Evolutionary conservation across 2,113 vertebrate genomes (phyloP).

Genomic region (Ailurus styani): DNA sequence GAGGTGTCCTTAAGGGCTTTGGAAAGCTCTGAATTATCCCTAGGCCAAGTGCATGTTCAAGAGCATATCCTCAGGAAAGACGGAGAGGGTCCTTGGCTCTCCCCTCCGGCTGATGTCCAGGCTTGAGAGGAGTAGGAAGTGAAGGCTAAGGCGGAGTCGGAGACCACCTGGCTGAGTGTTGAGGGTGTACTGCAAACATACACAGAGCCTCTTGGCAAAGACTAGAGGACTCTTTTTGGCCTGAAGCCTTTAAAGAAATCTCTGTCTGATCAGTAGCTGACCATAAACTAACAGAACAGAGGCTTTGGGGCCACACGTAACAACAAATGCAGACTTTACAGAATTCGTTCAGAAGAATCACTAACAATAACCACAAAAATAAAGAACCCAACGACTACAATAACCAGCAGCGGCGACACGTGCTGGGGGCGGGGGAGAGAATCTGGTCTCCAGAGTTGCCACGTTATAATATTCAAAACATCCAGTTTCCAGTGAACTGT

Average conservation of each 20-base stretch:
- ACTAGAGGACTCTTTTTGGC: not conserved
- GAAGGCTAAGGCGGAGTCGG: not conserved
- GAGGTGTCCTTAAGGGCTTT: not conserved
- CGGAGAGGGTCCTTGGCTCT: not conserved
- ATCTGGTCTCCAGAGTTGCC: not conserved
- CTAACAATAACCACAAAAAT: not conserved
- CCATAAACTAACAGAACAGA: not conserved
- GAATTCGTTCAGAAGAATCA: not conserved
- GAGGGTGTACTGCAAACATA: not conserved
- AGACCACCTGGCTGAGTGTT: too few species aligned
- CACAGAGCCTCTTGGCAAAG: not conserved
- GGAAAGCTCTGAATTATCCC: not conserved
- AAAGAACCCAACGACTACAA: too few species aligned
- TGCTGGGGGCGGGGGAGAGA: too few species aligned
- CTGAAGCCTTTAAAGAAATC: not conserved
- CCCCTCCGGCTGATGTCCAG: not conserved
- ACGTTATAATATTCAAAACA: not conserved
- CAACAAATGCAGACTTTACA: not conserved
- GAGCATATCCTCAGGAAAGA: not conserved
- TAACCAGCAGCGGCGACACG: too few species aligned
- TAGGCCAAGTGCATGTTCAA: not conserved
- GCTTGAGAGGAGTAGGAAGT: not conserved
- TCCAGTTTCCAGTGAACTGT: not conserved
- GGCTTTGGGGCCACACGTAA: not conserved
- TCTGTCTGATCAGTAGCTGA: not conserved